Evolutionary conservation across 2,888 invertebrate genomes (phyloP).

Genomic region (Aspidapion aeneum): DNA sequence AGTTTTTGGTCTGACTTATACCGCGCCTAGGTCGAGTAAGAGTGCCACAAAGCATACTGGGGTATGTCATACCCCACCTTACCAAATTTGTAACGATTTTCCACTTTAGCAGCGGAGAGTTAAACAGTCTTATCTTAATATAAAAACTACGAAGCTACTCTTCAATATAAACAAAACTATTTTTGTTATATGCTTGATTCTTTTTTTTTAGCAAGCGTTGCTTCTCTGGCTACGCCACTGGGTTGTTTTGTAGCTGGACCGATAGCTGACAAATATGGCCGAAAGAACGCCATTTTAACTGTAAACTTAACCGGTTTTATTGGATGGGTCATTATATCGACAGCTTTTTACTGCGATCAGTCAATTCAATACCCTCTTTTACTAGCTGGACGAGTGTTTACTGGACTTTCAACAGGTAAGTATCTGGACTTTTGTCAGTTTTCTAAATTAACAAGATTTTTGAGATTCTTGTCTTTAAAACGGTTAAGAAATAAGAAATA

Average conservation of each 20-base stretch:
- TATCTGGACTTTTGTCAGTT: too few relatives aligned
- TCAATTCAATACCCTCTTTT: constrained; percentile 44
- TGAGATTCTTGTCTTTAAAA: background rate
- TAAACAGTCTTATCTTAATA: too few relatives aligned
- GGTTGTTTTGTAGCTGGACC: constrained; percentile 54
- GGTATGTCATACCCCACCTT: too few relatives aligned
- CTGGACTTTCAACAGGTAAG: constrained; percentile 50
- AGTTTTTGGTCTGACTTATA: too few relatives aligned
- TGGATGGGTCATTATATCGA: constrained; percentile 53
- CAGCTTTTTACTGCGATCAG: constrained; percentile 39
- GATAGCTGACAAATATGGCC: constrained; percentile 52
- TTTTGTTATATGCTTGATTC: too few relatives aligned
- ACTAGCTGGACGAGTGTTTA: constrained; percentile 49
- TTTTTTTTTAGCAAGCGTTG: constrained; percentile 51
- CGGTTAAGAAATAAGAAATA: too few relatives aligned
- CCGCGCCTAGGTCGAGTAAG: too few relatives aligned
- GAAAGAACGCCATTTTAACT: constrained; percentile 48
- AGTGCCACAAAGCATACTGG: too few relatives aligned
- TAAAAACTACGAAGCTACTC: too few relatives aligned
- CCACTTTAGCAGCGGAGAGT: too few relatives aligned
- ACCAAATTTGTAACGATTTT: too few relatives aligned
- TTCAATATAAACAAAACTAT: too few relatives aligned
- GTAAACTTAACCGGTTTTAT: constrained; percentile 50
- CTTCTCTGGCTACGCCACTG: constrained; percentile 53
- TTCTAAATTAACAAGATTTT: background rate